Base-by-base conservation (phyloP, 2,113 vertebrate genomes). In the Eclectus roratus region DNA sequence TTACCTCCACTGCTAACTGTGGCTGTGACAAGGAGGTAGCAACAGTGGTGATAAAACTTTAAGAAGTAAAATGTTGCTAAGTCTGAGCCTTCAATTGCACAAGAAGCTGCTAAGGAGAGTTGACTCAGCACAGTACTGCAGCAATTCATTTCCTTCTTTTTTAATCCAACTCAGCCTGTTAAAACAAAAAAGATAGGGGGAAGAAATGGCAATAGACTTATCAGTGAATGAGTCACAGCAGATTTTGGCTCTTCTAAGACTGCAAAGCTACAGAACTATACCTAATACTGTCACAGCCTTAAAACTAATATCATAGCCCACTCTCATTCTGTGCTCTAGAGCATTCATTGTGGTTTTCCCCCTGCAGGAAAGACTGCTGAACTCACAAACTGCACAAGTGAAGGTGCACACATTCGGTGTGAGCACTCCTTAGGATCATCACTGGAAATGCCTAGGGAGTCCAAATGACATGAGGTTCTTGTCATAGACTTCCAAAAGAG, bases 371-470 rank as follows among this genome's bases (percentile, higher is more conserved):
- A 79, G 44, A 71, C 28, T 44, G 25, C 6, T 44, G 35, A 88
- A 68, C 11, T 68, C 72, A 70, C 10, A 50, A 64, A 78, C 13
- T n/a, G n/a, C 50, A 44, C 16, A 35, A 66, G 53, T 11, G 68
- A 39, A 70, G 76, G 23, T 1, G 1, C 41, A 24, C 11, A 8
- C 0, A 1, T 44, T 17, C 1, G 0, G 7, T 19, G 28, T 0
- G 0, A 88, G 43, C 0, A 0, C 13, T 63, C 3, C 2, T 55
- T 31, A 43, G 29, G 21, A 33, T 44, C 3, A 1, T 2, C 4
- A 53, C 3, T 61, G 18, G 52, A 92, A 91, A 79, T 24, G 24
- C 6, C 56, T 60, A 68, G 39, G 31, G 17, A 44, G 52, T 25
- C 16, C 35, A 44, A 61, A 49, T 14, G 18, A 63, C 18, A 37